Evolutionary conservation across 2,888 invertebrate genomes (phyloP).

Genomic region (Parochlus steinenii): DNA sequence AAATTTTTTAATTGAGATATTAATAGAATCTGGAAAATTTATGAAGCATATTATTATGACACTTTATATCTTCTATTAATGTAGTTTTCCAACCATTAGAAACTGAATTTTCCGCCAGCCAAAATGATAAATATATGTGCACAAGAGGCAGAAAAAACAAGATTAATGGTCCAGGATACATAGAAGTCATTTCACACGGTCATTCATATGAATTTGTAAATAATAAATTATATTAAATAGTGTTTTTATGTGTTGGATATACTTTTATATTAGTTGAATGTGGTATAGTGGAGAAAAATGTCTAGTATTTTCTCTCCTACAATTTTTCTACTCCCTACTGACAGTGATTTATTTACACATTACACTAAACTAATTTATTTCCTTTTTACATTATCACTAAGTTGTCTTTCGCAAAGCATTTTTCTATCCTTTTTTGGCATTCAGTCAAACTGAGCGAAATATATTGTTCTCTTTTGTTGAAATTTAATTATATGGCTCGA

Average conservation of each 20-base stretch:
- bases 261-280: no score
- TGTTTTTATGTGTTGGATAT: no score
- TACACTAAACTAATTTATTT: slow-evolving; percentile 9
- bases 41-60: no score
- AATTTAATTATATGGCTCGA: slow-evolving; percentile 17
- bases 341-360: slow-evolving; percentile 10
- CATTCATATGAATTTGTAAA: slow-evolving; percentile 8
- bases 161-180: slow-evolving; percentile 9
- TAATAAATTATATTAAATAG: slow-evolving; percentile 8
- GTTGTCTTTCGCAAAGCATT: neutral
- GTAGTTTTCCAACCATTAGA: no score
- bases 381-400: slow-evolving; percentile 6
- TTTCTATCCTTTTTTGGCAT: slow-evolving; percentile 2
- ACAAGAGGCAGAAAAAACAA: slow-evolving; percentile 1
- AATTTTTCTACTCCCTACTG: slow-evolving; percentile 1
- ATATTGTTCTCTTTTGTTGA: slow-evolving; percentile 16
- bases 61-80: no score
- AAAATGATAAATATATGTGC: no score
- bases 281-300: no score
- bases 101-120: no score
- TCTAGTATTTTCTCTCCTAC: no score
- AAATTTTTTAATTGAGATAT: no score
- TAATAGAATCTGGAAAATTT: no score
- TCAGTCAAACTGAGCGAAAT: slow-evolving; percentile 9
- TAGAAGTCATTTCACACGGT: slow-evolving; percentile 10